Percentiles rank a stretch among this genome's conserved stretches.
Conservation (phyloP, 2,888 invertebrate species). For the Xiphydria camelus region DNA sequence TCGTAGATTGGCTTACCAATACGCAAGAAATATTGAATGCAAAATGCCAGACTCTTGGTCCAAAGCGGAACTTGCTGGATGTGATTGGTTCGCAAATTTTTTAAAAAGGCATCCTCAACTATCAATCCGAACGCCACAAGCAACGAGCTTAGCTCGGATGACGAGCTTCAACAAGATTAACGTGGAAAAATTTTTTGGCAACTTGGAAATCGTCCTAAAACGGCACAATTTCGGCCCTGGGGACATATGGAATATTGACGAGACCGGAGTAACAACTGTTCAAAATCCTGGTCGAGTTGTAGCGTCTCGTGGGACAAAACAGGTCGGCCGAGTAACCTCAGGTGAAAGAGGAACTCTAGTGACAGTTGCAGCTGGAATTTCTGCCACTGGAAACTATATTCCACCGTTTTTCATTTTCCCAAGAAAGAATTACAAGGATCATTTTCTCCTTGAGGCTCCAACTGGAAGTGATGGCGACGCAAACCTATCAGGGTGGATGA, state of each 20-base stretch:
- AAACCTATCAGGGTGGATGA: slow-evolving; percentile 35
- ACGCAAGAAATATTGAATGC: slow-evolving; percentile 20
- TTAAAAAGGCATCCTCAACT: slow-evolving; percentile 33
- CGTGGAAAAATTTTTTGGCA: slow-evolving; percentile 33
- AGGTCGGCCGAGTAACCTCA: slow-evolving; percentile 41
- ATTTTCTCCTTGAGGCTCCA: slow-evolving; percentile 17
- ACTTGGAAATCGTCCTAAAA: slow-evolving; percentile 17
- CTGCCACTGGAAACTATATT: slow-evolving; percentile 34
- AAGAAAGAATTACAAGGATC: slow-evolving; percentile 24
- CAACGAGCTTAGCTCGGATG: slow-evolving; percentile 36
- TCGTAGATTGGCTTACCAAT: slow-evolving; percentile 28
- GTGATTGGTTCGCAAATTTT: slow-evolving; percentile 40
- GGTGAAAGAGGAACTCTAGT: slow-evolving; percentile 37
- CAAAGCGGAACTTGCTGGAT: slow-evolving; percentile 32
- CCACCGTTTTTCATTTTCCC: slow-evolving; percentile 44
- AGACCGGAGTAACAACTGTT: slow-evolving; percentile 33
- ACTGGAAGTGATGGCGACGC: slow-evolving; percentile 24
- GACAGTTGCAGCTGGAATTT: slow-evolving; percentile 33
- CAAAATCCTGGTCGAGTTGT: slow-evolving; percentile 37
- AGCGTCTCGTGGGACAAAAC: slow-evolving; percentile 37
- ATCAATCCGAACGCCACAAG: slow-evolving; percentile 33
- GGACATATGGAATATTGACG: slow-evolving; percentile 34
- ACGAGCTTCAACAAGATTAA: slow-evolving; percentile 35
- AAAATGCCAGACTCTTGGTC: slow-evolving; percentile 29
- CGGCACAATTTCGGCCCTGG: slow-evolving; percentile 22